Evolutionary conservation across 92 coral and sea anemone genomes (phyloP).

Genomic region (Siderastrea siderea): DNA sequence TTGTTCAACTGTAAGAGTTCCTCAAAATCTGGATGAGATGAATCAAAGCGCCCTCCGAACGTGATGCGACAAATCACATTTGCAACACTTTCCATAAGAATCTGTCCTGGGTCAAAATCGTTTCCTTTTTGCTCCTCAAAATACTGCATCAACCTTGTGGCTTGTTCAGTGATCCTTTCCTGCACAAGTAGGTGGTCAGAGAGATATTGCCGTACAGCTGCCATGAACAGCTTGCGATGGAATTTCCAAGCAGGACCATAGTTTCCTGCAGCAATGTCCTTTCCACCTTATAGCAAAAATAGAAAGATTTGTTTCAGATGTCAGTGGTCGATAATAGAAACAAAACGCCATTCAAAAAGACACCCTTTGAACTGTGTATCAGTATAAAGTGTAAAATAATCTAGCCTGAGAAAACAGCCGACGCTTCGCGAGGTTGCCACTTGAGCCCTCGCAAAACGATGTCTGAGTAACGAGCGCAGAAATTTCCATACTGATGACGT

Average conservation of each 20-base stretch:
- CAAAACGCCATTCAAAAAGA: no score
- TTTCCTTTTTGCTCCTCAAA: constrained; percentile 57
- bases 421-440: no score
- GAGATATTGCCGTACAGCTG: constrained; percentile 44
- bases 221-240: constrained; percentile 45
- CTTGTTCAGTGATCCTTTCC: constrained; percentile 49
- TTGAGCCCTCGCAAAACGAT: no score
- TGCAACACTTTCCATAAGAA: constrained; percentile 49
- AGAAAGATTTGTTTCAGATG: background rate
- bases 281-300: constrained; percentile 18
- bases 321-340: no score
- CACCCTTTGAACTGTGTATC: no score
- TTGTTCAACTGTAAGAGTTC: constrained; percentile 36
- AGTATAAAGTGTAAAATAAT: no score
- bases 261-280: constrained; percentile 40
- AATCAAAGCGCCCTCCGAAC: constrained; percentile 45
- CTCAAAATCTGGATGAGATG: constrained; percentile 51
- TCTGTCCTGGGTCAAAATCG: constrained; percentile 52
- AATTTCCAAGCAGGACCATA: constrained; percentile 60
- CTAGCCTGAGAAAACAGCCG: no score
- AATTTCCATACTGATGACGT: no score
- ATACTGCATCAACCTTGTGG: constrained; percentile 9
- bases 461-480: no score
- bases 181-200: constrained; percentile 41
- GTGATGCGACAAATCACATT: constrained; percentile 52